phyloP scores from a whole-genome alignment of 2,888 invertebrate species.

The Arenicola marina region DNA sequence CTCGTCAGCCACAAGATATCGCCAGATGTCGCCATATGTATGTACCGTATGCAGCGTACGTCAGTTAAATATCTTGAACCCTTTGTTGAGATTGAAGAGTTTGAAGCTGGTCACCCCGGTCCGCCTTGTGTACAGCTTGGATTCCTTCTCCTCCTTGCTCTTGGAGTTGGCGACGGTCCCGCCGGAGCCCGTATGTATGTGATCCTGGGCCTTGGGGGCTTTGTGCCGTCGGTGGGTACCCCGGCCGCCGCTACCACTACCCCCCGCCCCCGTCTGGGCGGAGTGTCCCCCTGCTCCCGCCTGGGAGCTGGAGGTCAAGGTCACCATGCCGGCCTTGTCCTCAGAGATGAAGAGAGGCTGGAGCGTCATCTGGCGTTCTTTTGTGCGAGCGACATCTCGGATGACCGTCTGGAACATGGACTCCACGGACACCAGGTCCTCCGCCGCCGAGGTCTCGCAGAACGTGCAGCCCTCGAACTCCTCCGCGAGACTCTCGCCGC shows the following conservation, averaged over 20 bases:
- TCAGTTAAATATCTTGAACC: conserved; percentile 29
- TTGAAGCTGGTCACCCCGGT: conserved; percentile 9
- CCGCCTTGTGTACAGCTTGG: background rate
- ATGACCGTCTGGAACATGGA: conserved; percentile 55
- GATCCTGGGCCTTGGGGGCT: conserved; percentile 6
- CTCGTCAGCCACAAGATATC: too few species aligned
- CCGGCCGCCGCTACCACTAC: background rate
- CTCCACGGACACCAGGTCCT: conserved; percentile 58
- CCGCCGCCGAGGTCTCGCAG: conserved; percentile 60
- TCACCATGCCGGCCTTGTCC: conserved; percentile 36
- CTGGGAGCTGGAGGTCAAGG: background rate
- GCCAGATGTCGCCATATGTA: too few species aligned
- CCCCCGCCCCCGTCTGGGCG: background rate
- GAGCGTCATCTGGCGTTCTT: conserved; percentile 48
- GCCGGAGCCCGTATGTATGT: too few species aligned
- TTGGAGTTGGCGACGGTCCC: background rate
- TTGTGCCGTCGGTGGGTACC: conserved; percentile 7
- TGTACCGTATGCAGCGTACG: too few species aligned
- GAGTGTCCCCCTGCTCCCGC: background rate
- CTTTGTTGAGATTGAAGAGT: conserved; percentile 23
- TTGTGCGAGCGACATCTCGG: conserved; percentile 49
- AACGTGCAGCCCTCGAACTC: conserved; percentile 56
- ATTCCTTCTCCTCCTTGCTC: conserved; percentile 11
- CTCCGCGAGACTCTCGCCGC: conserved; percentile 49
- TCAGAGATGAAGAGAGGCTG: conserved; percentile 55